These are phyloP conservation scores for Deroptyus accipitrinus DNA, from an alignment of 2,113 vertebrate species.

Conservation along the genomic window DNA sequence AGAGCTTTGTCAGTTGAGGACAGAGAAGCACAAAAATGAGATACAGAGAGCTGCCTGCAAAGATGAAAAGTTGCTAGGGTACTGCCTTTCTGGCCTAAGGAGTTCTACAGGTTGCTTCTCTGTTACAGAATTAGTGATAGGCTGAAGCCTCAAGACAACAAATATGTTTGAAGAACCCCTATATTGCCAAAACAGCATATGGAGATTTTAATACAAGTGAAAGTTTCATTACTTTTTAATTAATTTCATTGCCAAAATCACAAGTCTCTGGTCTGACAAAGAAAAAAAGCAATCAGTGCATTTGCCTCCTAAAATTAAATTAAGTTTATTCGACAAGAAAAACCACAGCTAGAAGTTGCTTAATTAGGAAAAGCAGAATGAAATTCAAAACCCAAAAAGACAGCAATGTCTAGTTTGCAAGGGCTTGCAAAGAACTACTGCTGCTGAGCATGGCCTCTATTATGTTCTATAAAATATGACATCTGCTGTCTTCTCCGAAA, in stretches of 20 bases:
- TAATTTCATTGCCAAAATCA: neutral
- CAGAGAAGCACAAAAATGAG: neutral
- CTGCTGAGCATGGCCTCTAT: neutral
- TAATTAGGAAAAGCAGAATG: constrained; percentile 6
- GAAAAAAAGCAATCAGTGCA: neutral
- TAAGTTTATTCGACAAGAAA: constrained; percentile 2
- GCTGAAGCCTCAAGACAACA: neutral
- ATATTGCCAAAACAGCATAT: neutral
- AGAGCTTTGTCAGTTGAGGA: neutral
- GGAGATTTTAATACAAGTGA: neutral
- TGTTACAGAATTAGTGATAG: neutral
- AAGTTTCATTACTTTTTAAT: constrained; percentile 10
- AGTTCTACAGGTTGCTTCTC: neutral
- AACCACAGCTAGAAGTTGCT: neutral
- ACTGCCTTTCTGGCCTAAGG: neutral
- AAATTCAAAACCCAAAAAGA: neutral
- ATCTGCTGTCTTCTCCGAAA: constrained; percentile 11
- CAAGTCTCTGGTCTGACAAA: neutral
- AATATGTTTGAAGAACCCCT: neutral
- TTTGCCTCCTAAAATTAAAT: constrained; percentile 16
- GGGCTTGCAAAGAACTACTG: neutral
- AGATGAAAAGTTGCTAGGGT: neutral
- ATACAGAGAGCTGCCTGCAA: neutral
- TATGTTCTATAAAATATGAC: neutral
- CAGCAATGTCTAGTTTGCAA: neutral